Percentiles rank a stretch among this genome's conserved stretches.
These are phyloP conservation scores for Prinia subflava DNA, from an alignment of 2,113 vertebrate genomes.

Conservation along the genomic window DNA sequence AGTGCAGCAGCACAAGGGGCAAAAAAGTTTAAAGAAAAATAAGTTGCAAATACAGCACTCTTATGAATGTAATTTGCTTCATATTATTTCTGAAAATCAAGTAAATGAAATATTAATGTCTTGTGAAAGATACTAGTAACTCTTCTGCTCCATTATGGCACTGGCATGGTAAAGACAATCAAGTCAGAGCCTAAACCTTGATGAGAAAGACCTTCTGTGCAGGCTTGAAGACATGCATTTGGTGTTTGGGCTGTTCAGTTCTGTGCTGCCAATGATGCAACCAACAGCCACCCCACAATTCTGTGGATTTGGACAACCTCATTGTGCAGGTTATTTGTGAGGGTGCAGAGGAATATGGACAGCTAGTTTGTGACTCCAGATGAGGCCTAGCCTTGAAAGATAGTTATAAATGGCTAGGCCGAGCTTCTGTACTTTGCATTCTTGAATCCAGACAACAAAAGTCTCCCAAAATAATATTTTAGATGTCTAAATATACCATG, in stretches of 20 bases:
- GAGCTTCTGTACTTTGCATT: neutral
- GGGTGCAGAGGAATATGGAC: neutral
- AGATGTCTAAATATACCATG: neutral
- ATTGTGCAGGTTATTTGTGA: neutral
- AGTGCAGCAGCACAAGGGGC: neutral
- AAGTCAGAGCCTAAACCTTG: neutral
- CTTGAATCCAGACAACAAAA: neutral
- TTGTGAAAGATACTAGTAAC: neutral
- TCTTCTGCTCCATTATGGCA: neutral
- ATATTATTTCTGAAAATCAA: neutral
- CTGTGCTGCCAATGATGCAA: neutral
- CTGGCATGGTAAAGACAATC: neutral
- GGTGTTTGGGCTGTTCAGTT: neutral
- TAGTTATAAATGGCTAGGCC: neutral
- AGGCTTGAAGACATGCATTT: neutral
- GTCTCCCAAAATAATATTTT: neutral
- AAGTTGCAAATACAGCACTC: neutral
- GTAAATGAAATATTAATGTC: neutral
- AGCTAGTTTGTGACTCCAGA: neutral
- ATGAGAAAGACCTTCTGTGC: neutral
- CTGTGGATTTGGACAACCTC: neutral
- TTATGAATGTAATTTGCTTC: neutral
- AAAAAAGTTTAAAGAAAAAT: neutral
- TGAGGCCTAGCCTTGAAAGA: neutral
- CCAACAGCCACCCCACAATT: neutral